Base-by-base conservation (phyloP, 2,113 vertebrate genomes). In the Isichthys henryi region DNA sequence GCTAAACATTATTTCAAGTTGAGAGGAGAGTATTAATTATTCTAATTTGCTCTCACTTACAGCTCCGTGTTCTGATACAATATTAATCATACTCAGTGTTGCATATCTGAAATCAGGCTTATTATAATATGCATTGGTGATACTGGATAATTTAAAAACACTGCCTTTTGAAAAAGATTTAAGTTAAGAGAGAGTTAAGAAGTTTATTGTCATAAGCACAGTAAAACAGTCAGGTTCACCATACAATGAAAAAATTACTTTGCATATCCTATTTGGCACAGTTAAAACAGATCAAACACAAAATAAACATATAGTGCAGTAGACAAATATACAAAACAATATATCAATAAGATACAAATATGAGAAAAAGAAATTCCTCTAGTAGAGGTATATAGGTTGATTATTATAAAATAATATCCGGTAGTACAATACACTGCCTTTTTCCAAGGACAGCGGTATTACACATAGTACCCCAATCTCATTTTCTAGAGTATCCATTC, bases 401-500 rank as follows among this genome's bases (percentile, higher is more conserved):
- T 77, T 46, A 49, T 80, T 77, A 49, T n/a, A 27, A 66, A 62
- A 66, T 39, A 66, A 66, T 7, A 70, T 83, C 82, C 27, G 35
- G 19, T 35, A 83, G 43, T 31, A 45, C 35, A 58, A 83, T 84
- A 82, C 74, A 88, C 43, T 80, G 58, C 50, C 53, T 88, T 58
- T 43, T 46, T 43, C 39, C 66, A 77, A 77, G 62, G 27, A 77
- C 46, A 80, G 3, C 66, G 11, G 15, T 70, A n/a, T 80, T 10
- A 39, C 11, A 21, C 21, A n/a, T 46, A 50, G n/a, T 23, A n/a
- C 46, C 13, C 43, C 88, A 56, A 56, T 43, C 23, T 43, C 35
- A 89, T 89, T 89, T 82, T 89, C 39, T 27, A 45, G 77, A 89
- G 88, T 58, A 45, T 85, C n/a, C 53, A 83, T 89, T 89, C 45